Percentiles rank a stretch among this genome's conserved stretches.
Conservation (phyloP, 2,888 invertebrate genomes). For the Oxycera nigricornis region DNA sequence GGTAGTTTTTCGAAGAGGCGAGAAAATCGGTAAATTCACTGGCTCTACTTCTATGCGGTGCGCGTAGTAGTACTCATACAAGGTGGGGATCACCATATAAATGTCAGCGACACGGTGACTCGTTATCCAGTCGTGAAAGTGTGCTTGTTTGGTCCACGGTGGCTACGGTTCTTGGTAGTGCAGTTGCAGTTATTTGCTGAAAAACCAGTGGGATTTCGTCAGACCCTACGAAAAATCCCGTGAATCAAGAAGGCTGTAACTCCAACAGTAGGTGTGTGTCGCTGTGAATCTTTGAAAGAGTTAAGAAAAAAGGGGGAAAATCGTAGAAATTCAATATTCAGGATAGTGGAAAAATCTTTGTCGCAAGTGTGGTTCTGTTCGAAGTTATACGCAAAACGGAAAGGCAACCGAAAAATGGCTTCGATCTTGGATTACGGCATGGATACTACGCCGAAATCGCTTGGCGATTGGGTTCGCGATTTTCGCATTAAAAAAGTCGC, state of each 20-base stretch:
- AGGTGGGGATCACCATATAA: conserved; percentile 37
- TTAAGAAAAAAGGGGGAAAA: conserved; percentile 2
- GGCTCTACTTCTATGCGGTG: conserved; percentile 17
- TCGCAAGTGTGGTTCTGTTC: background rate
- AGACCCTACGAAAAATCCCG: background rate
- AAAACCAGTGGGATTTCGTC: background rate
- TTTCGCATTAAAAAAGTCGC: conserved; percentile 65
- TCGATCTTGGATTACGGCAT: conserved; percentile 20
- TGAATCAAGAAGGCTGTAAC: conserved; percentile 12
- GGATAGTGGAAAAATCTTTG: background rate
- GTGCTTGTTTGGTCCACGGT: background rate
- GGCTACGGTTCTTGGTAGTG: conserved; percentile 19
- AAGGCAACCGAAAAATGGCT: background rate
- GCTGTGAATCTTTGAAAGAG: conserved; percentile 15
- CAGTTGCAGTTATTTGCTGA: background rate
- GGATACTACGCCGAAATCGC: conserved; percentile 34
- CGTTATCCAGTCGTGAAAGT: conserved; percentile 31
- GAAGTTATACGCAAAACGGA: too few species aligned
- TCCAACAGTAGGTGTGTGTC: conserved; percentile 38
- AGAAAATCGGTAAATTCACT: background rate
- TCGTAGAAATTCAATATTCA: background rate
- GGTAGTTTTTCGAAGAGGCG: background rate
- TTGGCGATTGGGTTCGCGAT: conserved; percentile 65
- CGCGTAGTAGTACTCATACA: conserved; percentile 23
- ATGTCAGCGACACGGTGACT: background rate